Percentiles rank a stretch among this genome's conserved stretches.
phyloP scores from a whole-genome alignment of 2,888 invertebrate genomes.

The Napeogenes inachia region DNA sequence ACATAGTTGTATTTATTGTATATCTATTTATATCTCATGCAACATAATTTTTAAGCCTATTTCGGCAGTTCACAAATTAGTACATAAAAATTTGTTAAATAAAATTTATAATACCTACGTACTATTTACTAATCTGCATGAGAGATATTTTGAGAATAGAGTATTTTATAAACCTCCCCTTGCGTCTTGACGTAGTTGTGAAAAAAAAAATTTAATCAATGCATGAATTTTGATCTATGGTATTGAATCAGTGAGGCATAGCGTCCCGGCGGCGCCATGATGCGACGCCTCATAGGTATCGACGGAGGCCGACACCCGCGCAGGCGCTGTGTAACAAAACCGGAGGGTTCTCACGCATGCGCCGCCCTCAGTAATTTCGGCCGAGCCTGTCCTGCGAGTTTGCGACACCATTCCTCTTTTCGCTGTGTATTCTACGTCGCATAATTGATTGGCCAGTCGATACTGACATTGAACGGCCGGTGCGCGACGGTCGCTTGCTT shows the following conservation, averaged over 20 bases:
- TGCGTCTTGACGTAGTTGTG: conserved; percentile 13
- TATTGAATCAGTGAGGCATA: conserved; percentile 37
- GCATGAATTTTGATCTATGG: conserved; percentile 33
- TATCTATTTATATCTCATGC: too few relatives aligned
- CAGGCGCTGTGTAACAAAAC: conserved; percentile 49
- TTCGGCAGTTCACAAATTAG: too few relatives aligned
- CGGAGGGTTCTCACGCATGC: conserved; percentile 51
- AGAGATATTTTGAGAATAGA: too few relatives aligned
- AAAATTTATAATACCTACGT: too few relatives aligned
- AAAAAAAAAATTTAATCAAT: conserved; percentile 20
- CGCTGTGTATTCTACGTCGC: conserved; percentile 65
- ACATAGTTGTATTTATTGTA: too few relatives aligned
- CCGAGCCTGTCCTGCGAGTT: conserved; percentile 39
- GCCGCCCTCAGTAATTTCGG: conserved; percentile 43
- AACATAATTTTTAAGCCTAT: too few relatives aligned
- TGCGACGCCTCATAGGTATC: conserved; percentile 48
- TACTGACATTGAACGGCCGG: conserved; percentile 69
- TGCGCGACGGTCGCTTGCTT: conserved; percentile 57
- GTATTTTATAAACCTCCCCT: too few relatives aligned
- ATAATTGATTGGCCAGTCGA: conserved; percentile 73
- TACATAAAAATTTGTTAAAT: too few relatives aligned
- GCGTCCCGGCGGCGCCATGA: conserved; percentile 56
- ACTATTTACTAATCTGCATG: too few relatives aligned
- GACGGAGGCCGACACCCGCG: conserved; percentile 41
- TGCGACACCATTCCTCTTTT: conserved; percentile 64